Evolutionary conservation across 2,888 invertebrate genomes (phyloP), one percentile per base, ranked within the genome.

Genomic region (Odontocolon sp.): DNA sequence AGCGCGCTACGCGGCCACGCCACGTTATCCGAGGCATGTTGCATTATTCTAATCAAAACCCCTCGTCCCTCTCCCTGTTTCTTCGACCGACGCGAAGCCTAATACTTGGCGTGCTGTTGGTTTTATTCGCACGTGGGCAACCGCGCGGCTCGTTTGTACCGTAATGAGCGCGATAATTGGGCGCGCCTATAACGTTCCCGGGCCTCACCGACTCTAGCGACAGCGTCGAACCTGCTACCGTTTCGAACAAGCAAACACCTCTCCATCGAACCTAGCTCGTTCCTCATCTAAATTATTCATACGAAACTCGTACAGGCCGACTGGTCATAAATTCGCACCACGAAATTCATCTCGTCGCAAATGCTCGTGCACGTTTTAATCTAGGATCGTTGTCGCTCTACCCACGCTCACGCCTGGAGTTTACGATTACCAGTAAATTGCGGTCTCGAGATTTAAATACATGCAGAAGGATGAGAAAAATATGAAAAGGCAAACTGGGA

Each of bases 41-140:
- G 82, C 84, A 87, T 87, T 87, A 87, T 87, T 87, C 86, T 86
- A 87, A 87, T 85, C 87, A 83, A 85, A 81, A 54, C 26, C 18
- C 64, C 28, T 45, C 31, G 28, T 63, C 63, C 56, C 50, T n/a
- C n/a, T n/a, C n/a, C n/a, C n/a, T n/a, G n/a, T n/a, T n/a, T n/a
- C n/a, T n/a, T n/a, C 47, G 38, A 26, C 40, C 54, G 33, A 14
- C 16, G 9, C 40, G 31, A 42, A n/a, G 38, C 63, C 83, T 85
- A 83, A 85, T 85, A 83, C 85, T 77, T 56, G 54, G 45, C 72
- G 79, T 57, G 79, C 75, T 81, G 77, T 84, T 83, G 81, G 75
- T 83, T 84, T 84, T 83, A 84, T 85, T 84, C 82, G 80, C 81
- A 81, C 81, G 80, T 81, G 82, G 80, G 82, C 82, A 83, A 83